phyloP scores from a whole-genome alignment of 2,113 vertebrate genomes.

The Gallinago jamesoni region DNA sequence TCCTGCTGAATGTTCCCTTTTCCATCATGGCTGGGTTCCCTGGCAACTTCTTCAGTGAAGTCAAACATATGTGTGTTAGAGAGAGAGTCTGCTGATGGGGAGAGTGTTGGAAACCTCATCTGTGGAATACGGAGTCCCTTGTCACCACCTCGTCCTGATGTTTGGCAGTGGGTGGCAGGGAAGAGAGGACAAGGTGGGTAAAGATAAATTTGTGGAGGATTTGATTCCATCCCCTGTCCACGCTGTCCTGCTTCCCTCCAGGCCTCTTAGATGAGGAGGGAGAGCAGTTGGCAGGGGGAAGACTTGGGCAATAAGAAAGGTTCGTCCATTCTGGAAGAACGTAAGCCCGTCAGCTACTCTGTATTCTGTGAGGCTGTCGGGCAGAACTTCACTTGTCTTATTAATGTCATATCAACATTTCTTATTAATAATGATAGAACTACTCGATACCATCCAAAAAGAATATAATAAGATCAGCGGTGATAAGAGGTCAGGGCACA shows the following conservation, averaged over 20 bases:
- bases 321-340: background rate
- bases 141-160: background rate
- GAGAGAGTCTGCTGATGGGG: background rate
- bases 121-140: fast-evolving
- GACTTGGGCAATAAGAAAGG: background rate
- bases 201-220: too few relatives aligned
- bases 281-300: background rate
- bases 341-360: background rate
- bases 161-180: background rate
- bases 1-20: background rate
- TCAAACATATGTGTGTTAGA: background rate
- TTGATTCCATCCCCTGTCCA: too few relatives aligned
- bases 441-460: background rate
- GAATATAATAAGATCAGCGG: background rate
- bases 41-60: slow-evolving; percentile 1
- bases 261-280: background rate
- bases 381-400: slow-evolving; percentile 1
- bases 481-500: background rate
- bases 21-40: background rate
- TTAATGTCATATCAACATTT: slow-evolving; percentile 24
- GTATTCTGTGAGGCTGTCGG: slow-evolving; percentile 1
- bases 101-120: background rate
- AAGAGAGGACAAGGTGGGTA: background rate
- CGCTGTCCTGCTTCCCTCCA: too few relatives aligned
- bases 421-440: slow-evolving; percentile 42